Evolutionary conservation across 2,888 invertebrate species (phyloP).

Genomic region (Noctua fimbriata): DNA sequence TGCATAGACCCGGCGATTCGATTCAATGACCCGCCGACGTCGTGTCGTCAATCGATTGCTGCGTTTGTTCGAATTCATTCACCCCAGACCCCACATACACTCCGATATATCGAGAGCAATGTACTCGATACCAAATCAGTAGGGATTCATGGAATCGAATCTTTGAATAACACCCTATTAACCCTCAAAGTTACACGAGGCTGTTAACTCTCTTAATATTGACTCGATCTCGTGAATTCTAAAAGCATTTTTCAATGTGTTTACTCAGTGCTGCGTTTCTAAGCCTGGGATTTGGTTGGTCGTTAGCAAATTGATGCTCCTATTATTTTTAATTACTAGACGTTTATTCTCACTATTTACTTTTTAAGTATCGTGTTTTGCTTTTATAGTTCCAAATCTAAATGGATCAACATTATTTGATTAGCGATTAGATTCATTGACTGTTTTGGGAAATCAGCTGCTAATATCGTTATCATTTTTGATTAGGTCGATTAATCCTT

Average conservation of each 20-base stretch:
- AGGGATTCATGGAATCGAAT: conserved; percentile 35
- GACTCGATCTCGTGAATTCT: conserved; percentile 32
- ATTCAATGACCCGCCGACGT: conserved; percentile 68
- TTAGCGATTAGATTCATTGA: conserved; percentile 8
- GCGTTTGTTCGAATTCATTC: conserved; percentile 71
- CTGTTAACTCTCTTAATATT: conserved; percentile 49
- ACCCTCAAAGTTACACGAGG: conserved; percentile 50
- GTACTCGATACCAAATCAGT: conserved; percentile 58
- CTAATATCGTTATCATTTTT: conserved; percentile 2
- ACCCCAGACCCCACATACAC: conserved; percentile 56
- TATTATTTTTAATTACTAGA: conserved; percentile 35
- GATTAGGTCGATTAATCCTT: conserved; percentile 4
- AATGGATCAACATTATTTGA: conserved; percentile 16
- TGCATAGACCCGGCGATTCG: conserved; percentile 52
- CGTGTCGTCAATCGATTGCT: conserved; percentile 68
- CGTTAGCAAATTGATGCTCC: conserved; percentile 4
- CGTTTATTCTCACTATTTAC: not conserved
- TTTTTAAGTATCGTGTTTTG: conserved; percentile 21
- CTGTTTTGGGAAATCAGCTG: conserved; percentile 6
- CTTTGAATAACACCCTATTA: conserved; percentile 53
- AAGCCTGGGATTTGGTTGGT: conserved; percentile 24
- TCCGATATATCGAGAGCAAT: conserved; percentile 56
- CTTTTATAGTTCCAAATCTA: conserved; percentile 23
- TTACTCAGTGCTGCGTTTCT: conserved; percentile 22
- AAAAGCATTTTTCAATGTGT: conserved; percentile 34